Conservation (phyloP, 2,797 vertebrate genomes). For the Lagodon rhomboides region DNA sequence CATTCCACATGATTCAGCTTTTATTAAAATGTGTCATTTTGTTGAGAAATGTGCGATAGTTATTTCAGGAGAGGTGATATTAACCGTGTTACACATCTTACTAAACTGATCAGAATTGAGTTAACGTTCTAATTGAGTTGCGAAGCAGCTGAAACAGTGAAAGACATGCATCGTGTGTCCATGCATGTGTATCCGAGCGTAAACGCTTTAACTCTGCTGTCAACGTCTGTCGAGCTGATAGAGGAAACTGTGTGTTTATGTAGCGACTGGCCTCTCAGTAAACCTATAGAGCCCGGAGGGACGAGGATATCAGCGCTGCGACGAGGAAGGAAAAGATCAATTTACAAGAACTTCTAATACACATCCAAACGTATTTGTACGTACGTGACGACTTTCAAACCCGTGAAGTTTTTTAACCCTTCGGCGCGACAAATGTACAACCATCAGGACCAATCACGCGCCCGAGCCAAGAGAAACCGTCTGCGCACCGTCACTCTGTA, state of each 20-base stretch:
- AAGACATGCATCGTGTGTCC: background rate
- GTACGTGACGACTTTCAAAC: conserved; percentile 52
- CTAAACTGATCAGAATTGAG: conserved; percentile 24
- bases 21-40: conserved; percentile 84
- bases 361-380: conserved; percentile 61
- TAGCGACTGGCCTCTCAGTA: conserved; percentile 73
- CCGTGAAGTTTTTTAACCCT: conserved; percentile 14
- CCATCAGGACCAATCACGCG: conserved; percentile 70
- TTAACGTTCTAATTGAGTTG: conserved; percentile 1
- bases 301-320: conserved; percentile 64
- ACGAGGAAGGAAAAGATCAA: conserved; percentile 76
- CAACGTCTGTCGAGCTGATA: conserved; percentile 72
- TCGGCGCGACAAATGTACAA: conserved; percentile 48
- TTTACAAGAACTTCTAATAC: conserved; percentile 69
- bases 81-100: background rate
- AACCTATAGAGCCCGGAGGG: conserved; percentile 73
- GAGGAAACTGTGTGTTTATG: conserved; percentile 81
- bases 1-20: conserved; percentile 25
- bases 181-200: conserved; percentile 23
- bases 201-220: conserved; percentile 64
- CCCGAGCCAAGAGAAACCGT: conserved; percentile 19
- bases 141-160: conserved; percentile 6
- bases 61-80: conserved; percentile 70
- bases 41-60: conserved; percentile 76
- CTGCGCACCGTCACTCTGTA: conserved; percentile 66